These are phyloP conservation scores for Spongilla lacustris DNA, from an alignment of 37 sponge, comb jelly and placozoan genomes.

Conservation along the genomic window DNA sequence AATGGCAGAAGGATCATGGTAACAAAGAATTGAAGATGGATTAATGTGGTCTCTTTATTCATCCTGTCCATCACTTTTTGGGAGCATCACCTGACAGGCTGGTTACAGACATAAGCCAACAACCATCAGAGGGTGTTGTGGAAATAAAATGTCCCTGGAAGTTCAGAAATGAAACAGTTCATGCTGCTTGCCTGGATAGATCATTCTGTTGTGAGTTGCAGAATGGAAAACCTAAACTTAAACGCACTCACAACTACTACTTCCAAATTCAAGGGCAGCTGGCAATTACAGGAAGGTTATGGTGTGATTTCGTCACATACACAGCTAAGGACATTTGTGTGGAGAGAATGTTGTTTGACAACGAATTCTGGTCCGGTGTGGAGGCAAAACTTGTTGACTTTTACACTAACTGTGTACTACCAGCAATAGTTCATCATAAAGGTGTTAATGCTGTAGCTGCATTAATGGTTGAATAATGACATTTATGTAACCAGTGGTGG, in stretches of 20 bases:
- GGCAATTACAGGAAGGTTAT: conserved; percentile 18
- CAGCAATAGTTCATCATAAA: conserved; percentile 15
- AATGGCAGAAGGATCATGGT: no score
- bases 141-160: no score
- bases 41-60: no score
- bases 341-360: conserved; percentile 36
- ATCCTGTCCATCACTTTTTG: no score
- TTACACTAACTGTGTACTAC: conserved; percentile 33
- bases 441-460: neutral
- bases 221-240: conserved; percentile 5
- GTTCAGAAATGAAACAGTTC: no score
- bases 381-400: conserved; percentile 27
- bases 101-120: no score
- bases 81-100: no score
- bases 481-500: conserved; percentile 14
- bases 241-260: conserved; percentile 51
- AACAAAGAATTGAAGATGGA: no score
- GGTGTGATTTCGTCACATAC: conserved; percentile 59
- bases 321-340: conserved; percentile 29
- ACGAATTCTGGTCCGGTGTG: no score
- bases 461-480: neutral
- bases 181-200: no score
- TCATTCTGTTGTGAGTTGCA: neutral
- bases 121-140: no score
- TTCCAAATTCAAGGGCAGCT: conserved; percentile 61